Evolutionary conservation across 2,797 vertebrate genomes (phyloP), one percentile per base, ranked within the genome.

Genomic region (Halcyon badia): DNA sequence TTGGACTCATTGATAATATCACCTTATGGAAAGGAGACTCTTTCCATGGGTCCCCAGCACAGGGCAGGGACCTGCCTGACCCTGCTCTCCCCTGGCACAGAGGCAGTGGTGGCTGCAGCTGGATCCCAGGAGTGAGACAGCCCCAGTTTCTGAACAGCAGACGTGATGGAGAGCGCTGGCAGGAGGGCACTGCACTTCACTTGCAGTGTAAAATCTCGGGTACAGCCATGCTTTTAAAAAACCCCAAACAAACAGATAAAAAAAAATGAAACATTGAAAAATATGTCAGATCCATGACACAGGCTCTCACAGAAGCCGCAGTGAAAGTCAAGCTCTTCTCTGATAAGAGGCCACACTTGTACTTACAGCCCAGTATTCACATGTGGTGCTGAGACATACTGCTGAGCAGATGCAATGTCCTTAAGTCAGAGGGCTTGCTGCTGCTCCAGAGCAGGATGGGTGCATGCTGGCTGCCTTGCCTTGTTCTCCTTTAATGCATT

Each of bases 1-100:
- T 13, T 24, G 11, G 25, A 39, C 15, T 39, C 54, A 44, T 8
- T 3, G 1, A 28, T 28, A 24, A 26, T 0, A 1, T 35, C 31
- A 68, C 9, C 42, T 22, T 24, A 37, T 1, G 8, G 66, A 20
- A 35, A 65, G 42, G 11, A 42, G 24, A 57, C 21, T 41, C 13
- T 37, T 58, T 10, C 35, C 48, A 24, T 0, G 16, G 58, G 33
- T 30, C 19, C 14, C 52, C 44, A 46, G 66, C 25, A 6, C 60
- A 7, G 33, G 30, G 31, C 61, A 61, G 33, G 31, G 8, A 18
- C 44, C 58, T 10, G 25, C 33, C 41, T 3, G 22, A n/a, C 15
- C 18, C 75, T 33, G 14, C 46, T 24, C 30, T 16, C 5, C 72
- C n/a, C 4, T 0, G 1, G 51, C 11, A 3, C 51, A 60, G 39